Conservation (phyloP, 2,113 vertebrate genomes). For the Ailurus styani region DNA sequence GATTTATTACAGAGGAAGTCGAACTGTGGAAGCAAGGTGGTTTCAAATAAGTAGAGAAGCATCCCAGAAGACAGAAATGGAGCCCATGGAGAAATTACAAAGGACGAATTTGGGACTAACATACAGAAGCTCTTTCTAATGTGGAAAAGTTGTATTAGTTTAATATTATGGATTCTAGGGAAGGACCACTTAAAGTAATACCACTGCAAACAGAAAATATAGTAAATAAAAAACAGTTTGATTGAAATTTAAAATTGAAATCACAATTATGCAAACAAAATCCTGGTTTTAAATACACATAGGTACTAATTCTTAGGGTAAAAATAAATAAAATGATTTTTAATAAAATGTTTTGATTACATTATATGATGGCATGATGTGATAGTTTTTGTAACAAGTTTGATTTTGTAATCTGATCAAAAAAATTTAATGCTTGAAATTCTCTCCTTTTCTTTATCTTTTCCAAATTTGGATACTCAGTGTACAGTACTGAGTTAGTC, state of each 20-base stretch:
- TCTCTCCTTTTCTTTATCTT: background rate
- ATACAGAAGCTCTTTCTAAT: background rate
- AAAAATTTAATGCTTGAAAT: background rate
- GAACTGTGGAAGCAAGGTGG: background rate
- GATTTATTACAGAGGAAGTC: background rate
- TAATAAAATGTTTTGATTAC: background rate
- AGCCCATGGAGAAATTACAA: background rate
- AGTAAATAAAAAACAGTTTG: background rate
- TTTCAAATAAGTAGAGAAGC: background rate
- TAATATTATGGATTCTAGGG: background rate
- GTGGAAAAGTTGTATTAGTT: background rate
- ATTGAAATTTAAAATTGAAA: background rate
- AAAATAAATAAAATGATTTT: background rate
- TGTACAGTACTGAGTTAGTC: background rate
- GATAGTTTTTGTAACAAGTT: background rate
- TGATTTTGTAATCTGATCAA: background rate
- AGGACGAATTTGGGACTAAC: background rate
- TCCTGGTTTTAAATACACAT: background rate
- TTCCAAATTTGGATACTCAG: background rate
- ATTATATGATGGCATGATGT: background rate
- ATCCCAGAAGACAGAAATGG: background rate
- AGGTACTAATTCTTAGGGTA: background rate
- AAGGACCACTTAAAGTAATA: background rate
- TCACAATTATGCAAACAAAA: background rate
- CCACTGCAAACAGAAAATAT: background rate